Percentiles rank a stretch among this genome's conserved stretches.
phyloP scores from a whole-genome alignment of 2,113 vertebrate genomes.

The Catharus bicknelli region DNA sequence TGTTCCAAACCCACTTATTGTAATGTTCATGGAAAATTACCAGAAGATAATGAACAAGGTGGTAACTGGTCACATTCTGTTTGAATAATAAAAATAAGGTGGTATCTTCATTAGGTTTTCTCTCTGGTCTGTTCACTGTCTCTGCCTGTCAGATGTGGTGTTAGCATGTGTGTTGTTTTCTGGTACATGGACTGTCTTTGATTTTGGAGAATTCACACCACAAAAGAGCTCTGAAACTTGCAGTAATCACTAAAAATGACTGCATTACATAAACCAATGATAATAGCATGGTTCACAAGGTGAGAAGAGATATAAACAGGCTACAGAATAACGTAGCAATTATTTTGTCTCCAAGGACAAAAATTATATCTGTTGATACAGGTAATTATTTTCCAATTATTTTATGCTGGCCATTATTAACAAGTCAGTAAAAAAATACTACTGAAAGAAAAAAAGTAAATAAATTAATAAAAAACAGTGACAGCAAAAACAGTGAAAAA shows the following conservation, averaged over 20 bases:
- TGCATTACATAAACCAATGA: neutral
- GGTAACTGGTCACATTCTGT: neutral
- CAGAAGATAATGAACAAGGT: neutral
- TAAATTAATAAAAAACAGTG: neutral
- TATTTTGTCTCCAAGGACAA: neutral
- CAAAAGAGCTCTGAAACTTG: neutral
- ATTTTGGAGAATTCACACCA: neutral
- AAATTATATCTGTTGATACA: neutral
- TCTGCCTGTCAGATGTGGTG: neutral
- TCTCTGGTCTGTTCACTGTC: neutral
- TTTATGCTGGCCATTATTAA: neutral
- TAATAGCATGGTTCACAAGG: neutral
- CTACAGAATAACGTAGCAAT: neutral
- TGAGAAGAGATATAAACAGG: neutral
- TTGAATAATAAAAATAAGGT: neutral
- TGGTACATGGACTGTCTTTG: neutral
- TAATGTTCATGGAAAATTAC: neutral
- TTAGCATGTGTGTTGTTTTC: neutral
- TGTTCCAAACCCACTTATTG: neutral
- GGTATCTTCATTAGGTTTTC: neutral
- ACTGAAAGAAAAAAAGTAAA: neutral
- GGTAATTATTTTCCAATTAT: neutral
- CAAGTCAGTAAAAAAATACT: neutral
- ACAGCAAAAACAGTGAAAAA: neutral
- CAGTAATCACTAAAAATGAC: neutral